Percentiles rank a stretch among this genome's conserved stretches.
Evolutionary conservation across 2,797 vertebrate species (phyloP).

Genomic region (Liparis tanakae): DNA sequence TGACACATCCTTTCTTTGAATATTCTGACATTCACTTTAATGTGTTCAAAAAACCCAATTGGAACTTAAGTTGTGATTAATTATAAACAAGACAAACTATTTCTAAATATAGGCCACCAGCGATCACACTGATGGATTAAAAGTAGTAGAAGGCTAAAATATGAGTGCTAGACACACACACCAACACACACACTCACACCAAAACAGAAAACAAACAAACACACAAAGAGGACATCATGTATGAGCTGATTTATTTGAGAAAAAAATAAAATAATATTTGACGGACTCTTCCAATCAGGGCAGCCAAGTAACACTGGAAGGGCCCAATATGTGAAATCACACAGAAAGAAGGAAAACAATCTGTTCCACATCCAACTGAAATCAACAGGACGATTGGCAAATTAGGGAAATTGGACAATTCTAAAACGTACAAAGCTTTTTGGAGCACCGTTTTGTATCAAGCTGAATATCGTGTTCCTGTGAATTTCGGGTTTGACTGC

Average conservation of each 20-base stretch:
- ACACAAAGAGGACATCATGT: background rate
- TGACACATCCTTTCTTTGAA: background rate
- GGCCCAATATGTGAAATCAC: conserved; percentile 21
- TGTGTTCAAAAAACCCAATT: background rate
- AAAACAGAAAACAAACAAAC: background rate
- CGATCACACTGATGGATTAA: background rate
- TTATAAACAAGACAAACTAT: background rate
- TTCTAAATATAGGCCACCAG: background rate
- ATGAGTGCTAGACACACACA: background rate
- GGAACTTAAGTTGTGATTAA: background rate
- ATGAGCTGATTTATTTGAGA: conserved; percentile 20
- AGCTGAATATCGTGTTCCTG: background rate
- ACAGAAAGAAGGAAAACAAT: conserved; percentile 9
- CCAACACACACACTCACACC: too few relatives aligned
- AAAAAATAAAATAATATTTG: conserved; percentile 20
- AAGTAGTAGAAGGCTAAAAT: background rate
- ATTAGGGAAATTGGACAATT: conserved; percentile 15
- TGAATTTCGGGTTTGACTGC: conserved; percentile 31
- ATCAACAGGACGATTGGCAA: conserved; percentile 6
- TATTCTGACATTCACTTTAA: background rate
- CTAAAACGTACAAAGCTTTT: background rate
- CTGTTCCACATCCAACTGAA: conserved; percentile 36
- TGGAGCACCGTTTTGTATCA: background rate
- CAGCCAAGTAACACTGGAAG: conserved; percentile 26
- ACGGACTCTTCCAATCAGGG: conserved; percentile 9